phyloP scores from a whole-genome alignment of 2,888 invertebrate species.

The Trichacis sp. region DNA sequence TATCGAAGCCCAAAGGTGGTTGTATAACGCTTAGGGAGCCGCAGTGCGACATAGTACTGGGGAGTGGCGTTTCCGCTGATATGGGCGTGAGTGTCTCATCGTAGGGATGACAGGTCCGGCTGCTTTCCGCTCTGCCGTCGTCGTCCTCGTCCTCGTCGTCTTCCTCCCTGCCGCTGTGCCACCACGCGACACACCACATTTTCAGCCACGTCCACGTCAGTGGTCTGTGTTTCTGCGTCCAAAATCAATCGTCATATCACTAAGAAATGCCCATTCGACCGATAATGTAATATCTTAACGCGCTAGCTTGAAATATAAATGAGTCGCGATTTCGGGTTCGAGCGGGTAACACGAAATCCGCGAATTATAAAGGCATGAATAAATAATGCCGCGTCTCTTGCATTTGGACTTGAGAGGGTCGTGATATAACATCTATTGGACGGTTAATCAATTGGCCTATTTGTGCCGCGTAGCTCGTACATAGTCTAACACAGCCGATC shows the following conservation, averaged over 20 bases:
- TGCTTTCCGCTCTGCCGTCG: conserved; percentile 75
- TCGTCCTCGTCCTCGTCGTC: conserved; percentile 85
- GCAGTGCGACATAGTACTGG: conserved; percentile 87
- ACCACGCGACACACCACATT: conserved; percentile 90
- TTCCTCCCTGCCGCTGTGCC: conserved; percentile 87
- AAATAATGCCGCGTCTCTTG: conserved; percentile 29
- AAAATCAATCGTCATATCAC: no score
- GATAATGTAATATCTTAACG: no score
- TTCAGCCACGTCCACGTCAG: conserved; percentile 73
- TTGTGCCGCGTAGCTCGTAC: conserved; percentile 34
- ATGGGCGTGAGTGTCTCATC: conserved; percentile 77
- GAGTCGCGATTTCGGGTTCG: no score
- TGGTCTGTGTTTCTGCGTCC: conserved; percentile 70
- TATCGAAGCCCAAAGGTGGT: conserved; percentile 45
- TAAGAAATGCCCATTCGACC: no score
- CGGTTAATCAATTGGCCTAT: conserved; percentile 43
- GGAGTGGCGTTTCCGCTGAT: conserved; percentile 88
- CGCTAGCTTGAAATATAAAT: no score
- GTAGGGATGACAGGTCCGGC: conserved; percentile 74
- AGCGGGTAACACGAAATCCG: conserved; percentile 6
- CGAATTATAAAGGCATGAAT: conserved; percentile 26
- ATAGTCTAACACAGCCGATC: conserved; percentile 30
- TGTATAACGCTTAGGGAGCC: conserved; percentile 86
- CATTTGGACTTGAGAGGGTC: conserved; percentile 18
- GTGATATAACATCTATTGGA: conserved; percentile 35